Base-by-base conservation (phyloP, 2,888 invertebrate genomes). In the Alloplasta piceator region DNA sequence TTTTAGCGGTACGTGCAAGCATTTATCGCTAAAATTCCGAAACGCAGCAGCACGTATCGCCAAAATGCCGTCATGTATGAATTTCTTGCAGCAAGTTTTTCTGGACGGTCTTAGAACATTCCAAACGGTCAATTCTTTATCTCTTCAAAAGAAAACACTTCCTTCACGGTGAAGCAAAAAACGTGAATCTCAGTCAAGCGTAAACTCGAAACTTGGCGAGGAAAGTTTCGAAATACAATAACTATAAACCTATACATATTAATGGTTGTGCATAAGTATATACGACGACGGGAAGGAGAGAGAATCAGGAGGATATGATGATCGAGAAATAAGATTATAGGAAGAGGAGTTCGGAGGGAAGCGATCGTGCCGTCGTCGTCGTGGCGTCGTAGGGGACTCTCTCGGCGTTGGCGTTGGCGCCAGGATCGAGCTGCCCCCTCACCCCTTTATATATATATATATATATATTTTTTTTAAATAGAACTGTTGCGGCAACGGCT, bases 381-480 rank as follows among this genome's bases (percentile, higher is more conserved):
- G 50, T 12, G n/a, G 50, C 78, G 63, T 55, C 63, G 43, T 36
- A 39, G 67, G 52, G 73, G 73, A 68, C 67, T 64, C 67, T 64
- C 58, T 46, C 56, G 73, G 63, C 72, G 52, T 63, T 78, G 66
- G 64, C 78, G 66, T 71, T 67, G 78, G 78, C 78, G 78, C 78
- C 78, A 72, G 66, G 64, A 66, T 71, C 72, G 63, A 43, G 64
- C 60, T 16, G 9, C 14, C 55, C 36, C 10, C 50, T 60, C 46
- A 16, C 56, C 55, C 14, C 60, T 48, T 36, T 14, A 52, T 50
- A 39, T 66, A 52, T 52, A 39, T 52, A 63, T 77, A 2, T 26
- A n/a, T n/a, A n/a, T n/a, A n/a, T n/a, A n/a, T 26, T 26, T 26
- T 26, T 26, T 64, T 55, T 55, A 61, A 67, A 66, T 72, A 43